phyloP scores from a whole-genome alignment of 2,113 vertebrate species.

The Sporophila hypoxantha region DNA sequence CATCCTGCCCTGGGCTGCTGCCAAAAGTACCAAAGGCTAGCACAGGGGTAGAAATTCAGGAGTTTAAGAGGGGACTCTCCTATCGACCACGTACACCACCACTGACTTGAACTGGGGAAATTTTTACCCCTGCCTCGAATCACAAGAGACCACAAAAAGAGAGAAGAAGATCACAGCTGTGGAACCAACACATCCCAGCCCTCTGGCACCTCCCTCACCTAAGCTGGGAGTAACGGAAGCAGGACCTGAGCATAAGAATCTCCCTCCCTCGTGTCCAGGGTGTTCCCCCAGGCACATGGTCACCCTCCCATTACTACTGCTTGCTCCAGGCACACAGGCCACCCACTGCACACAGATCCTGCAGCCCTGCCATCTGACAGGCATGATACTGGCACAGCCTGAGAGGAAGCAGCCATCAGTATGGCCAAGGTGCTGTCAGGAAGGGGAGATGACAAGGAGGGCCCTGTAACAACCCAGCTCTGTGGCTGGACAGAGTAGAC shows the following conservation, averaged over 20 bases:
- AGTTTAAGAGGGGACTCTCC: neutral
- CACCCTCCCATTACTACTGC: neutral
- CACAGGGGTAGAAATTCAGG: neutral
- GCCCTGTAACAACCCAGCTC: neutral
- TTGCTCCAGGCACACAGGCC: neutral
- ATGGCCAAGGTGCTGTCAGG: neutral
- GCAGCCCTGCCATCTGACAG: neutral
- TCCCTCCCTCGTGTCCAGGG: neutral
- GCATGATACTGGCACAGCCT: neutral
- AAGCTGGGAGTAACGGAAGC: neutral
- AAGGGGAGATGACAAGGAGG: neutral
- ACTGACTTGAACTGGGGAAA: neutral
- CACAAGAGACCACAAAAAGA: neutral
- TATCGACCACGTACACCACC: rapidly evolving
- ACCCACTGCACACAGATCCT: neutral
- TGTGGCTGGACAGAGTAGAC: neutral
- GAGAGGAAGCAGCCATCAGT: neutral
- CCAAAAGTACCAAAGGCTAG: neutral
- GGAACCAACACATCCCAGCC: neutral
- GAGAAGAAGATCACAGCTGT: neutral
- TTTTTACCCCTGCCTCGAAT: neutral
- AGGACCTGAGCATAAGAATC: neutral
- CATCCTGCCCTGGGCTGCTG: constrained; percentile 47
- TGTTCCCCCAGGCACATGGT: neutral
- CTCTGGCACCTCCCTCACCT: neutral